Conservation (phyloP, 1,140 invertebrate species). For the Tribolium madens region DNA sequence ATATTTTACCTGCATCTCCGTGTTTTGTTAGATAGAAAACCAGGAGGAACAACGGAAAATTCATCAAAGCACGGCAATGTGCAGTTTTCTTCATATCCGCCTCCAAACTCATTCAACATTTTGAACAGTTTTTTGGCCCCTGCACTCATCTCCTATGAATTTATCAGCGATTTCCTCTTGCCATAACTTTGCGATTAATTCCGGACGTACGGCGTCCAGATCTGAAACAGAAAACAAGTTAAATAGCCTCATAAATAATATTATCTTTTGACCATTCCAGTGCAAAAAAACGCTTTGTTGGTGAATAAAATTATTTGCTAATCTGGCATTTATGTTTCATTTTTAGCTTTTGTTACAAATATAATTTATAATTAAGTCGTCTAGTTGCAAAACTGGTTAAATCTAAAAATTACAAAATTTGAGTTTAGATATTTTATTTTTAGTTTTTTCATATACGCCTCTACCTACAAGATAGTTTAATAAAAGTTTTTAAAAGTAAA, state of each 20-base stretch:
- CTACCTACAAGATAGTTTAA: too few relatives aligned
- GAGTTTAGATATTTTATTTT: too few relatives aligned
- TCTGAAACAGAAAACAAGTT: constrained; percentile 23
- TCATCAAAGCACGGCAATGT: constrained; percentile 44
- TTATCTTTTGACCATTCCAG: not conserved
- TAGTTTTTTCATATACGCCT: too few relatives aligned
- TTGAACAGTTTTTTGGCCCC: constrained; percentile 41
- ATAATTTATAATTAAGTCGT: too few relatives aligned
- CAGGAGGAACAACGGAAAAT: constrained; percentile 55
- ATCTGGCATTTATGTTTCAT: too few relatives aligned
- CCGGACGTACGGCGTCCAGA: not conserved
- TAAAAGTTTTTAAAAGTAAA: too few relatives aligned
- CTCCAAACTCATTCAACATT: constrained; percentile 50
- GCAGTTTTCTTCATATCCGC: constrained; percentile 53
- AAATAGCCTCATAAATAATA: not conserved
- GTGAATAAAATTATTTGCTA: too few relatives aligned
- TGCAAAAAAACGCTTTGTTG: not conserved
- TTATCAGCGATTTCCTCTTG: constrained; percentile 6
- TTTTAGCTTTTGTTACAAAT: too few relatives aligned
- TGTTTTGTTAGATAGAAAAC: constrained; percentile 48
- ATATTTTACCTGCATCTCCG: constrained; percentile 49
- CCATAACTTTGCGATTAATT: constrained; percentile 27
- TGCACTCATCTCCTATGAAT: constrained; percentile 19
- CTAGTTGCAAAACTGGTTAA: too few relatives aligned
- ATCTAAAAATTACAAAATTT: too few relatives aligned